Evolutionary conservation across 1,140 invertebrate genomes (phyloP).

Genomic region (Euwallacea similis): DNA sequence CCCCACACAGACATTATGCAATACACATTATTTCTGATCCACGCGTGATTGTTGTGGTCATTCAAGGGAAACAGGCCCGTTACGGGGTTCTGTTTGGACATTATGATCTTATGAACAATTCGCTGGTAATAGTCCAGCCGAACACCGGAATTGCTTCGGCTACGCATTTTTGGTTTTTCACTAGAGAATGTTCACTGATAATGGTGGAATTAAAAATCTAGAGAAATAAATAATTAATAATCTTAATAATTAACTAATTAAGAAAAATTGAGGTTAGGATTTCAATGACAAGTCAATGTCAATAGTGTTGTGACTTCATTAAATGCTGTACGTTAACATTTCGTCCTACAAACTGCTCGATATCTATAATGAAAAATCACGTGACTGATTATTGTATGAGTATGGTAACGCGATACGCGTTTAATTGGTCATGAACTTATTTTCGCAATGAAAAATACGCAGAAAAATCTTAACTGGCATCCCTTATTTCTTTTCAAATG

Average conservation of each 20-base stretch:
- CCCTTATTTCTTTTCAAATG: too few species aligned
- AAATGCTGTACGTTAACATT: not conserved
- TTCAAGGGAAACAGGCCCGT: constrained; percentile 91
- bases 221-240: too few species aligned
- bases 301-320: not conserved
- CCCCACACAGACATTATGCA: constrained; percentile 97
- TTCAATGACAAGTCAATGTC: constrained; percentile 23
- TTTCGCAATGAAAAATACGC: too few species aligned
- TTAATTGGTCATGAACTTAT: too few species aligned
- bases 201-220: not conserved
- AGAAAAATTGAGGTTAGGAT: constrained; percentile 12
- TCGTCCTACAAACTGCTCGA: not conserved
- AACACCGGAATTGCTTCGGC: constrained; percentile 91
- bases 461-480: too few species aligned
- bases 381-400: too few species aligned
- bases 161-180: constrained; percentile 52
- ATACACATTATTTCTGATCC: constrained; percentile 98
- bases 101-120: constrained; percentile 87
- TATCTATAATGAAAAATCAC: too few species aligned
- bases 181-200: not conserved
- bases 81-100: constrained; percentile 92
- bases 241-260: not conserved
- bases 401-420: too few species aligned
- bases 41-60: constrained; percentile 87
- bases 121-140: constrained; percentile 94